Evolutionary conservation across 2,888 invertebrate genomes (phyloP), one percentile per base, ranked within the genome.

Genomic region (Metacarcinus magister): DNA sequence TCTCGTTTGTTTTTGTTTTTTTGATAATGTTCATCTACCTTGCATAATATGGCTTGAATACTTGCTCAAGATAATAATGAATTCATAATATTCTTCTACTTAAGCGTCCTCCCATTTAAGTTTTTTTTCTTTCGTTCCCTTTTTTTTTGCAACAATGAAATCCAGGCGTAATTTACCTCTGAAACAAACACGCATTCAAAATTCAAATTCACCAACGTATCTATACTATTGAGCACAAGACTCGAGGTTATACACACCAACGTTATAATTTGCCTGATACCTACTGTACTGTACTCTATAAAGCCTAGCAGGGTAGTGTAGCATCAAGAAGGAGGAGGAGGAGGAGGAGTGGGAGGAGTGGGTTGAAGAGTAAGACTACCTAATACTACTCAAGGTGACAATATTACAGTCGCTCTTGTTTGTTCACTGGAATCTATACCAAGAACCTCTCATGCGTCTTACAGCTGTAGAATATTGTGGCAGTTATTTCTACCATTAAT

Each of bases 151-250:
- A 75, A 75, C 10, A 75, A 75, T 54, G 54, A 23, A 67, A 23
- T 16, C n/a, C 67, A 67, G 5, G 23, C 54, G 19, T 10, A 87
- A 39, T 3, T 32, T 32, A 32, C 28, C 32, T 0, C 82, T 32
- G 39, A 39, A 32, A 23, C 16, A 54, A 13, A 60, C n/a, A 2
- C 10, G 75, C 75, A 10, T 87, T 39, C 39, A 13, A 8, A 39
- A 32, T 87, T 39, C 16, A 87, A 19, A 87, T 87, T 87, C 39
- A 82, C 28, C 28, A 39, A 75, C 10, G 16, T 87, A 16, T 87
- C 32, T 87, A 87, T 16, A 87, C 87, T 87, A 87, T 87, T 87
- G 87, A 87, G 87, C 87, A 87, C 39, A 39, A 39, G 39, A 87
- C 87, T 87, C 32, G 23, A 39, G 32, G 23, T 87, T 87, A 87